These are phyloP conservation scores for Spinus pinus DNA, from an alignment of 2,797 vertebrate species.

Conservation along the genomic window DNA sequence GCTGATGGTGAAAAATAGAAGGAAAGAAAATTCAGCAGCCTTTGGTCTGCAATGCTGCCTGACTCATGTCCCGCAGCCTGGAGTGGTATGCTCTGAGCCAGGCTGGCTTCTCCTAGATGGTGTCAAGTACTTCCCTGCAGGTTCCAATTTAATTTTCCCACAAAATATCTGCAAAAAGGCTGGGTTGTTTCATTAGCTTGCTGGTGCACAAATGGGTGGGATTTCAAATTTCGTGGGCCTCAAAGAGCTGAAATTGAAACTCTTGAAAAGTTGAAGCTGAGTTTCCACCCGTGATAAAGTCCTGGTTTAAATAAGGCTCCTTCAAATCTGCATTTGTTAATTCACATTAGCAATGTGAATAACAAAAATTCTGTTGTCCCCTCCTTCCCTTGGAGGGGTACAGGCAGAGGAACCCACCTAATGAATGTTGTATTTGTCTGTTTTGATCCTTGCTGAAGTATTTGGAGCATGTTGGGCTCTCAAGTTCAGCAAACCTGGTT, in stretches of 20 bases:
- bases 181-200: background rate
- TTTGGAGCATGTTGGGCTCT: background rate
- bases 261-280: background rate
- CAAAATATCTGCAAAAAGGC: background rate
- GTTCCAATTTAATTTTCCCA: background rate
- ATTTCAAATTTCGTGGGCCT: background rate
- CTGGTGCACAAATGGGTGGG: background rate
- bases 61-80: rapidly evolving
- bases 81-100: rapidly evolving
- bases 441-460: background rate
- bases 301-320: background rate
- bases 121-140: rapidly evolving
- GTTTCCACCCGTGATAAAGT: background rate
- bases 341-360: background rate
- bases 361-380: background rate
- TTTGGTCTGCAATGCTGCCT: rapidly evolving
- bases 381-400: background rate
- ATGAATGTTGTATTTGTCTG: background rate
- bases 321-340: background rate
- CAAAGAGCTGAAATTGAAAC: background rate
- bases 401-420: background rate
- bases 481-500: background rate
- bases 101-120: background rate
- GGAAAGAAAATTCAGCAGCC: background rate
- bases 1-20: background rate